A percentile compares a stretch with the other conserved stretches of the same genome.
These are phyloP conservation scores for Urocyon cinereoargenteus DNA, from an alignment of 2,797 vertebrate genomes.

Conservation along the genomic window DNA sequence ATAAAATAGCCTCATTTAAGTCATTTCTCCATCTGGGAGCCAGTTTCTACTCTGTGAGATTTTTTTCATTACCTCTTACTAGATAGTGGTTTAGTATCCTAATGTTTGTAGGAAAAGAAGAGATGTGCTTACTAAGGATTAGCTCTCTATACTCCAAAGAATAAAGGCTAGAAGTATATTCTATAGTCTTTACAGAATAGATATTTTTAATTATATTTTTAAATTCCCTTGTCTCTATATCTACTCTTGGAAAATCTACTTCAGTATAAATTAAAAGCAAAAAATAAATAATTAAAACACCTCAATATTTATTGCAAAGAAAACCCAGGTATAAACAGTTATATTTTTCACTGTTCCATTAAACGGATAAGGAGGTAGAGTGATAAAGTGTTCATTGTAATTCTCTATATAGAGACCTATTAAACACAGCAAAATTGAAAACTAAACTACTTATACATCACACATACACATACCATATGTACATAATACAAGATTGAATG, in stretches of 20 bases:
- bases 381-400: background rate
- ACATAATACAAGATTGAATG: background rate
- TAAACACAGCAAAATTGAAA: background rate
- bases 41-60: background rate
- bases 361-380: background rate
- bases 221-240: background rate
- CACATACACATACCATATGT: background rate
- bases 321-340: background rate
- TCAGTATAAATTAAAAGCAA: background rate
- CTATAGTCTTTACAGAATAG: conserved; percentile 36
- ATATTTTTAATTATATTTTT: conserved; percentile 12
- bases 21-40: background rate
- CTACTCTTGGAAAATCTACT: background rate
- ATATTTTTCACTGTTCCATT: conserved; percentile 31
- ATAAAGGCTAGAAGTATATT: background rate
- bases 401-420: conserved; percentile 32
- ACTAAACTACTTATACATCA: background rate
- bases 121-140: background rate
- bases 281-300: background rate
- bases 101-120: conserved; percentile 40
- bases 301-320: conserved; percentile 4
- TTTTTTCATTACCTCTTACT: background rate
- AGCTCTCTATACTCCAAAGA: conserved; percentile 14
- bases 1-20: background rate
- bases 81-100: background rate